A percentile compares a stretch with the other conserved stretches of the same genome.
Evolutionary conservation across 1,140 invertebrate species (phyloP).

Genomic region (Stratiolaelaps scimitus): DNA sequence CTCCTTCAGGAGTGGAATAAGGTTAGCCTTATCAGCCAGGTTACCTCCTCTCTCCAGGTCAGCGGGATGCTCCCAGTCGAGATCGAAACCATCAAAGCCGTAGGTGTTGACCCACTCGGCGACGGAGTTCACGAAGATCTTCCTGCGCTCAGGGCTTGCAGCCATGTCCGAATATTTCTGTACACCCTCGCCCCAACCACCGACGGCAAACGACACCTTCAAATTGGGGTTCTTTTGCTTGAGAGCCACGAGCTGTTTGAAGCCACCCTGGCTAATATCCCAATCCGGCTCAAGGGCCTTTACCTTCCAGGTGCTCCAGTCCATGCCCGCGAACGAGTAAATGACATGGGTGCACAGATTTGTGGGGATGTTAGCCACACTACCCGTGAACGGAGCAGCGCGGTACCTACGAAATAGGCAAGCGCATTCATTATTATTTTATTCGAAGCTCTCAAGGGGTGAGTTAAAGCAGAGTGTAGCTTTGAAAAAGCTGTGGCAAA

Average conservation of each 20-base stretch:
- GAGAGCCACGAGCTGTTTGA: slow-evolving; percentile 52
- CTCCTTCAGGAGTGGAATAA: background rate
- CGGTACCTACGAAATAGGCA: background rate
- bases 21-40: background rate
- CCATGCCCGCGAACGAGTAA: slow-evolving; percentile 39
- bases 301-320: slow-evolving; percentile 25
- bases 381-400: background rate
- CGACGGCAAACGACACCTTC: slow-evolving; percentile 63
- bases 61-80: slow-evolving; percentile 50
- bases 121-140: slow-evolving; percentile 59
- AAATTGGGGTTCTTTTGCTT: slow-evolving; percentile 56
- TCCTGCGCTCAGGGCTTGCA: slow-evolving; percentile 50
- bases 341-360: slow-evolving; percentile 41
- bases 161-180: slow-evolving; percentile 52
- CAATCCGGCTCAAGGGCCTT: slow-evolving; percentile 31
- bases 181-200: slow-evolving; percentile 64
- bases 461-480: too few relatives aligned
- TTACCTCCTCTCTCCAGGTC: slow-evolving; percentile 26
- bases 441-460: too few relatives aligned
- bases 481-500: too few relatives aligned
- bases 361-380: slow-evolving; percentile 35
- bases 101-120: slow-evolving; percentile 49
- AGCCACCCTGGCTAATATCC: slow-evolving; percentile 46
- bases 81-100: slow-evolving; percentile 51
- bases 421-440: too few relatives aligned